A percentile compares a stretch with the other conserved stretches of the same genome.
Conservation (phyloP, 2,797 vertebrate genomes). For the Malacoraja senta region DNA sequence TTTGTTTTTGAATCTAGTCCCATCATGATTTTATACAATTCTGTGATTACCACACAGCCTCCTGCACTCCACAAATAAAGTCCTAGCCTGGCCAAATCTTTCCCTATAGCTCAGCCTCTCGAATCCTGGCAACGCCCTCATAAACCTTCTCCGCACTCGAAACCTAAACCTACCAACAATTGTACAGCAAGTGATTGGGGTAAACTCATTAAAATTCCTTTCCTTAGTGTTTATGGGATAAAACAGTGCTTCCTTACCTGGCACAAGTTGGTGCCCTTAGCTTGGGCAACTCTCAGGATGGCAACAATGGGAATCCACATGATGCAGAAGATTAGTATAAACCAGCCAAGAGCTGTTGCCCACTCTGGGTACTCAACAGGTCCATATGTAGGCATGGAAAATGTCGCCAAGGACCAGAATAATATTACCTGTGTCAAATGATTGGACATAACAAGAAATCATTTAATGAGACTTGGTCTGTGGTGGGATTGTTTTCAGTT, state of each 20-base stretch:
- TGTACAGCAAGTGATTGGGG: too few relatives aligned
- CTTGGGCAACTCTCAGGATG: slow-evolving; percentile 60
- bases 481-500: neutral
- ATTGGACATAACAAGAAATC: slow-evolving; percentile 25
- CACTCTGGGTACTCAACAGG: slow-evolving; percentile 67
- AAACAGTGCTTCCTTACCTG: slow-evolving; percentile 59
- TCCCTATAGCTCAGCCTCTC: too few relatives aligned
- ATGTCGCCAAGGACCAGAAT: slow-evolving; percentile 72
- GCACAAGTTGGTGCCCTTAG: slow-evolving; percentile 59
- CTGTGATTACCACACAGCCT: too few relatives aligned
- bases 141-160: too few relatives aligned
- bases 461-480: neutral
- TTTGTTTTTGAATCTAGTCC: too few relatives aligned
- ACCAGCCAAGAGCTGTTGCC: slow-evolving; percentile 78
- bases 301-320: slow-evolving; percentile 78
- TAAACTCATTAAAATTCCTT: neutral
- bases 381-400: slow-evolving; percentile 63
- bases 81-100: too few relatives aligned
- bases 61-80: too few relatives aligned
- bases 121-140: too few relatives aligned
- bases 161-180: too few relatives aligned
- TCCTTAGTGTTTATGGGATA: neutral
- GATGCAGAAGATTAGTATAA: slow-evolving; percentile 72
- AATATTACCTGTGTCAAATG: slow-evolving; percentile 67
- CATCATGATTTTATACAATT: too few relatives aligned